A percentile compares a stretch with the other conserved stretches of the same genome.
Conservation (phyloP, 2,113 vertebrate genomes). For the Calcarius ornatus region DNA sequence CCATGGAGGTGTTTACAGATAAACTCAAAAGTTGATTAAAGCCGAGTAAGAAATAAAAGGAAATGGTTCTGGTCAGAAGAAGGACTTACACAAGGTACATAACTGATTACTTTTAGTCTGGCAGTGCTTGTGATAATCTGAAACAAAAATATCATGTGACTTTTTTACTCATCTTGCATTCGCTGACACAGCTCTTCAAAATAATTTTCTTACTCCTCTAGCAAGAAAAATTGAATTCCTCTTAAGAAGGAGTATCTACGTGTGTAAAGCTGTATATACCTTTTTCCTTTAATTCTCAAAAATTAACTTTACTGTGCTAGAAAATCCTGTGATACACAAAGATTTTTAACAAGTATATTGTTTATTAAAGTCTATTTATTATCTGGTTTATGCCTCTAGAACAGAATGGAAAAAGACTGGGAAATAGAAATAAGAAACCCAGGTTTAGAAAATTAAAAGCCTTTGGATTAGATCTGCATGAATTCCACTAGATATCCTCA, state of each 20-base stretch:
- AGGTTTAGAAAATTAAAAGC: not conserved
- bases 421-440: not conserved
- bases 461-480: not conserved
- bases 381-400: not conserved
- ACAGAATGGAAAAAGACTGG: not conserved
- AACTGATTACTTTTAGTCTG: not conserved
- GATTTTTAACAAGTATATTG: not conserved
- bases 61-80: not conserved
- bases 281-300: not conserved
- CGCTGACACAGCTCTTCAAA: not conserved
- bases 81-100: not conserved
- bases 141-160: not conserved
- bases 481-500: not conserved
- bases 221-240: not conserved
- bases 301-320: not conserved
- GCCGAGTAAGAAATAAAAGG: not conserved
- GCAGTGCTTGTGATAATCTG: not conserved
- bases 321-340: not conserved
- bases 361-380: not conserved
- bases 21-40: not conserved
- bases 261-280: not conserved
- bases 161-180: not conserved
- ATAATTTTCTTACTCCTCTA: not conserved
- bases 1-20: not conserved
- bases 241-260: not conserved